Percentiles rank a stretch among this genome's conserved stretches.
Conservation (phyloP, 2,888 invertebrate species). For the Drosophila eohydei region DNA sequence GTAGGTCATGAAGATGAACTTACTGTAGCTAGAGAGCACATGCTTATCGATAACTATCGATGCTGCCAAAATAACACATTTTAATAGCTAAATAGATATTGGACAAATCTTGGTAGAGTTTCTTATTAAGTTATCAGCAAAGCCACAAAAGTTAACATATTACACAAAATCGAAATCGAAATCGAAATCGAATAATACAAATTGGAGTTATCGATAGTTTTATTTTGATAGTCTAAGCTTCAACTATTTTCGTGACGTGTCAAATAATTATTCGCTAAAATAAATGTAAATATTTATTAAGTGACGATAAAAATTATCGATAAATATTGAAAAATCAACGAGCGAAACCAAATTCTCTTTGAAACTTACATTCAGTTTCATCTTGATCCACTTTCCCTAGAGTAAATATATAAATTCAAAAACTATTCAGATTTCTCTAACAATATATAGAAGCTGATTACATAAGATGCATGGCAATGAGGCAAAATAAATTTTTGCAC, state of each 20-base stretch:
- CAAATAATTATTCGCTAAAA: not conserved
- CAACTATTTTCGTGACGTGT: too few species aligned
- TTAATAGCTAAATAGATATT: too few species aligned
- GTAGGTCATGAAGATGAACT: not conserved
- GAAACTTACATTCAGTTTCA: not conserved
- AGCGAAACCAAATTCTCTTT: not conserved
- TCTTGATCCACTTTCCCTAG: not conserved
- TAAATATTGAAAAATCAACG: not conserved
- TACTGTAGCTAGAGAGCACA: too few species aligned
- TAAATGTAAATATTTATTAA: not conserved
- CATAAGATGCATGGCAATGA: not conserved
- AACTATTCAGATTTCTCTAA: not conserved
- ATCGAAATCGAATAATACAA: too few species aligned
- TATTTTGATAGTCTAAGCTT: too few species aligned
- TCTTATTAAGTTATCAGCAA: too few species aligned
- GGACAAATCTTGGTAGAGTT: too few species aligned
- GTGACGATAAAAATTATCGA: not conserved
- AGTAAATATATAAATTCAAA: not conserved
- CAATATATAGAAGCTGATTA: not conserved
- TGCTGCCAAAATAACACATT: too few species aligned
- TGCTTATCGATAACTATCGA: not conserved
- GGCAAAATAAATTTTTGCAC: not conserved
- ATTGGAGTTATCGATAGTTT: too few species aligned
- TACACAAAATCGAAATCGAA: too few species aligned
- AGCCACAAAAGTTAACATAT: too few species aligned